These are phyloP conservation scores for Gopherus evgoodei DNA, from an alignment of 2,113 vertebrate species.

Conservation along the genomic window DNA sequence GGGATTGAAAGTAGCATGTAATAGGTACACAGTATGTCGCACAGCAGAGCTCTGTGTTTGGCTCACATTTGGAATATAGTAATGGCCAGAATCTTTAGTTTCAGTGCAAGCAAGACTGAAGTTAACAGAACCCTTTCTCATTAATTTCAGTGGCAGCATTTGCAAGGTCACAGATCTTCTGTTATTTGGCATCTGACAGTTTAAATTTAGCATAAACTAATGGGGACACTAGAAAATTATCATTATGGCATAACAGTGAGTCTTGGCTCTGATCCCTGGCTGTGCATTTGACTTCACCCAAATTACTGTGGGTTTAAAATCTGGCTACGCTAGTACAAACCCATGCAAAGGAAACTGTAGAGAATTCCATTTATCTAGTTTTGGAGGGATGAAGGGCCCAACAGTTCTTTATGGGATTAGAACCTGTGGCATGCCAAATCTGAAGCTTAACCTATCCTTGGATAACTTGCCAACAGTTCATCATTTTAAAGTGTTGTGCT, in stretches of 20 bases:
- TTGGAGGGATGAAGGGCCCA: neutral
- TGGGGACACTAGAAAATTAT: neutral
- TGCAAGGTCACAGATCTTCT: neutral
- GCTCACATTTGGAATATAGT: neutral
- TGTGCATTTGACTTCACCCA: neutral
- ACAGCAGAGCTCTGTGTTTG: neutral
- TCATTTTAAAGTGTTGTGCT: neutral
- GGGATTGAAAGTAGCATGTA: neutral
- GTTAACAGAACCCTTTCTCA: neutral
- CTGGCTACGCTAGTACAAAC: neutral
- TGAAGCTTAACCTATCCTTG: neutral
- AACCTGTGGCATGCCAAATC: neutral
- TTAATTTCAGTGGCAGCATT: neutral
- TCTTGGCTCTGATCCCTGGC: neutral
- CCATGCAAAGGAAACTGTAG: neutral
- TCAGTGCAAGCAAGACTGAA: neutral
- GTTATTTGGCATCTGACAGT: neutral
- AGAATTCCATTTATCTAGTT: neutral
- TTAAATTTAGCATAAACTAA: neutral
- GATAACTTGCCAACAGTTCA: neutral
- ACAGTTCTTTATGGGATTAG: neutral
- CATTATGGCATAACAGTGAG: neutral
- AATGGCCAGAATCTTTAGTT: neutral
- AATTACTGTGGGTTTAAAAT: neutral
- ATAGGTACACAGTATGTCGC: neutral